Conservation (phyloP, 2,113 vertebrate species). For the Sinocyclocheilus grahami region DNA sequence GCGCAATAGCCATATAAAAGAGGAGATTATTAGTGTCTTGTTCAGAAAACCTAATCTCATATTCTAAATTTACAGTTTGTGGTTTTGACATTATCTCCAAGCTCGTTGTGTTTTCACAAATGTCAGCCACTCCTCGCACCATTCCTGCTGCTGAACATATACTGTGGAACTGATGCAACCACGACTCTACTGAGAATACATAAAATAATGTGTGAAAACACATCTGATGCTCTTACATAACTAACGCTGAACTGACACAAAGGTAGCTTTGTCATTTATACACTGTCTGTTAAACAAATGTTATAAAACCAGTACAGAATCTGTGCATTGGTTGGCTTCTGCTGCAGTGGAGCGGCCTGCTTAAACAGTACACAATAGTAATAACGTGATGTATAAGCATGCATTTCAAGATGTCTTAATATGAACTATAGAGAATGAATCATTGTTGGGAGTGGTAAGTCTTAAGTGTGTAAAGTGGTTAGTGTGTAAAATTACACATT, state of each 20-base stretch:
- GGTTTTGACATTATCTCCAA: not conserved
- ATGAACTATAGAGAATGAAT: not conserved
- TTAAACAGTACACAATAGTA: not conserved
- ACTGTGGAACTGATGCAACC: not conserved
- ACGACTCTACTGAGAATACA: not conserved
- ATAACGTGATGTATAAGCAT: not conserved
- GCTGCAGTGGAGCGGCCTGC: no score
- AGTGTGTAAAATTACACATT: not conserved
- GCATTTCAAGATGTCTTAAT: not conserved
- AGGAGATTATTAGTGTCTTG: not conserved
- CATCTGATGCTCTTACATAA: slow-evolving; percentile 32
- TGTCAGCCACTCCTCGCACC: not conserved
- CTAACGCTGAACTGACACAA: not conserved
- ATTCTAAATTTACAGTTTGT: no score
- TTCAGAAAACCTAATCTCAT: no score
- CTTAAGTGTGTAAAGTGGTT: not conserved
- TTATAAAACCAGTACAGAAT: not conserved
- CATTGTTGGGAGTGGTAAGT: not conserved
- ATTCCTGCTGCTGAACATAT: not conserved
- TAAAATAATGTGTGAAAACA: no score
- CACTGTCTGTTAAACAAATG: not conserved
- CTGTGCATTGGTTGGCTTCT: no score
- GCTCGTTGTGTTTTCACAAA: not conserved
- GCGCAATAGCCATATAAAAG: not conserved
- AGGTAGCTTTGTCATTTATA: not conserved